Evolutionary conservation across 23 tunicate genomes (phyloP).

Genomic region (Halocynthia roretzi): DNA sequence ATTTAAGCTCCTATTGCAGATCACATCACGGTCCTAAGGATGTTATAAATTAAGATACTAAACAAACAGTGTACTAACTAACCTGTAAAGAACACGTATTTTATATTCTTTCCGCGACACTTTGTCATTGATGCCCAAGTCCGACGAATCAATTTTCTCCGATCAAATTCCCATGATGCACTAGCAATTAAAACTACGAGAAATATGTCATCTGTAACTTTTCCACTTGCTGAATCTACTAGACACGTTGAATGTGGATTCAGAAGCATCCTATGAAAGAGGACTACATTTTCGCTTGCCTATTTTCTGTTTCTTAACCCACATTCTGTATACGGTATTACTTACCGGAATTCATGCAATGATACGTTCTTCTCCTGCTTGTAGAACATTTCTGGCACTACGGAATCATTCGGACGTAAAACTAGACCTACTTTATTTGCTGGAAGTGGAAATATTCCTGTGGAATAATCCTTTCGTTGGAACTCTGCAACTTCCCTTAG

Average conservation of each 20-base stretch:
- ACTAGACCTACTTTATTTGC: neutral
- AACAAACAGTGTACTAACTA: slow-evolving; percentile 9
- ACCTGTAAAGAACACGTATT: slow-evolving; percentile 80
- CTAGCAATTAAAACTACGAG: slow-evolving; percentile 75
- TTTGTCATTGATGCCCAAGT: slow-evolving; percentile 72
- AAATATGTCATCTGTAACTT: slow-evolving; percentile 20
- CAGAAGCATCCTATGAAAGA: slow-evolving; percentile 21
- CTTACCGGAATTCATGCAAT: slow-evolving; percentile 35
- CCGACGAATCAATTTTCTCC: slow-evolving; percentile 59
- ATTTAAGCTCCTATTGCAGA: neutral
- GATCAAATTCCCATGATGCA: slow-evolving; percentile 82
- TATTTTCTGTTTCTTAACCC: neutral
- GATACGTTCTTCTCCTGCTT: slow-evolving; percentile 25
- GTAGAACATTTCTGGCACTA: slow-evolving; percentile 34
- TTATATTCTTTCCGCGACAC: slow-evolving; percentile 17
- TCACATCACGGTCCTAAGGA: neutral
- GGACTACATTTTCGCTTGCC: neutral
- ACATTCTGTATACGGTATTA: neutral
- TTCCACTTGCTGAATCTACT: neutral
- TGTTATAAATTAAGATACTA: neutral
- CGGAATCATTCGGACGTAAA: slow-evolving; percentile 18
- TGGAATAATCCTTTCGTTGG: too few species aligned
- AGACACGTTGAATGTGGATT: slow-evolving; percentile 26
- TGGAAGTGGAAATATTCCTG: slow-evolving; percentile 33
- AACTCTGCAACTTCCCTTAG: too few species aligned